These are phyloP conservation scores for Hozukius guyotensis DNA, from an alignment of 2,797 vertebrate genomes.

Conservation along the genomic window DNA sequence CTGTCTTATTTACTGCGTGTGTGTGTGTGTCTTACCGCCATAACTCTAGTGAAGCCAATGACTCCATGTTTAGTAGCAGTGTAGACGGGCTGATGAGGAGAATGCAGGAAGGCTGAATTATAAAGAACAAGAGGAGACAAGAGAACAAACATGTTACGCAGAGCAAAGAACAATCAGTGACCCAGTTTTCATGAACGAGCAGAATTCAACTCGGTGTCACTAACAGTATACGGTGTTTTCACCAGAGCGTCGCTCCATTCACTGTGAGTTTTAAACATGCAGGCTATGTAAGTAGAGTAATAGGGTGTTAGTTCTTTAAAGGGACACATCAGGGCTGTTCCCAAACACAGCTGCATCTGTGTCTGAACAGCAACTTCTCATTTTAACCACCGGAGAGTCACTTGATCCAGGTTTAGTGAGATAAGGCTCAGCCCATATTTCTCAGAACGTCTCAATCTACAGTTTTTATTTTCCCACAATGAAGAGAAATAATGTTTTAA, in stretches of 20 bases:
- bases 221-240: too few species aligned
- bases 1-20: not conserved
- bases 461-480: not conserved
- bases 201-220: not conserved
- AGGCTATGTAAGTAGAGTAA: not conserved
- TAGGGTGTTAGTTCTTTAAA: not conserved
- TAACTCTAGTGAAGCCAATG: conserved; percentile 93
- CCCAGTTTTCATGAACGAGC: not conserved
- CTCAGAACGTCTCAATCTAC: too few species aligned
- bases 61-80: conserved; percentile 96
- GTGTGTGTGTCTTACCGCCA: conserved; percentile 87
- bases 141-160: not conserved
- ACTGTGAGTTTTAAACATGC: not conserved
- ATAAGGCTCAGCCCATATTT: too few species aligned
- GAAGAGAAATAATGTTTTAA: not conserved
- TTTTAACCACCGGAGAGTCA: not conserved
- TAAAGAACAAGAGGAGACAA: not conserved
- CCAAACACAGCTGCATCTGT: not conserved
- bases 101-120: conserved; percentile 90
- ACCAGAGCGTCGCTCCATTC: not conserved
- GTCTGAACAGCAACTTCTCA: not conserved
- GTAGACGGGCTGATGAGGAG: conserved; percentile 95
- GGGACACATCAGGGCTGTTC: not conserved
- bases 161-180: not conserved
- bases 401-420: not conserved